These are phyloP conservation scores for Boloria selene DNA, from an alignment of 2,888 invertebrate species.

Conservation along the genomic window DNA sequence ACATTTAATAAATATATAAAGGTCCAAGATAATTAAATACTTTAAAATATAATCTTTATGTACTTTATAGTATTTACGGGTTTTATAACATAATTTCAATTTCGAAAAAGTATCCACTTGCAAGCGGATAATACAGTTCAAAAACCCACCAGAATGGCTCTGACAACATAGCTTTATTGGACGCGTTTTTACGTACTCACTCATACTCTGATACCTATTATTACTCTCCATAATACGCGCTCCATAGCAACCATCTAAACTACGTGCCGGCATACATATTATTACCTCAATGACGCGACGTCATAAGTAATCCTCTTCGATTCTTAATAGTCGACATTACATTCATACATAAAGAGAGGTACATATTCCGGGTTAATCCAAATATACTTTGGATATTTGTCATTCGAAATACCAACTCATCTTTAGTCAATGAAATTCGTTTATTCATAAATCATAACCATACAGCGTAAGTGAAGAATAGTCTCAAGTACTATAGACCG, in stretches of 20 bases:
- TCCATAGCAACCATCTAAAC: conserved; percentile 33
- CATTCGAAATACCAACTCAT: background rate
- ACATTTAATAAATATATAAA: too few species aligned
- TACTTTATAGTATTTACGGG: background rate
- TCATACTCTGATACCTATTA: too few species aligned
- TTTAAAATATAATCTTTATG: too few species aligned
- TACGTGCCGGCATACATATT: conserved; percentile 21
- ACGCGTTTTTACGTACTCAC: too few species aligned
- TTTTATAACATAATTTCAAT: conserved; percentile 21
- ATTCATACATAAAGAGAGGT: conserved; percentile 33
- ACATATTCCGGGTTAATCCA: conserved; percentile 30
- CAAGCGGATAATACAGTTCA: too few species aligned
- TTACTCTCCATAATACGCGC: background rate
- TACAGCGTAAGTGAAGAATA: too few species aligned
- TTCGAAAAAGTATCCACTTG: too few species aligned
- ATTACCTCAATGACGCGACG: conserved; percentile 33
- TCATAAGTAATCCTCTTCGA: conserved; percentile 32
- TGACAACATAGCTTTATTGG: too few species aligned
- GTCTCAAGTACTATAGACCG: too few species aligned
- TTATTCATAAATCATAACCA: too few species aligned
- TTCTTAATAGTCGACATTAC: conserved; percentile 32
- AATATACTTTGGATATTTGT: conserved; percentile 5
- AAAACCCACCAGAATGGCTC: too few species aligned
- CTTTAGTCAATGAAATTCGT: background rate
- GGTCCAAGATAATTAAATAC: too few species aligned